Evolutionary conservation across 2,888 invertebrate species (phyloP), one percentile per base, ranked within the genome.

Genomic region (Drosophila paranaensis): DNA sequence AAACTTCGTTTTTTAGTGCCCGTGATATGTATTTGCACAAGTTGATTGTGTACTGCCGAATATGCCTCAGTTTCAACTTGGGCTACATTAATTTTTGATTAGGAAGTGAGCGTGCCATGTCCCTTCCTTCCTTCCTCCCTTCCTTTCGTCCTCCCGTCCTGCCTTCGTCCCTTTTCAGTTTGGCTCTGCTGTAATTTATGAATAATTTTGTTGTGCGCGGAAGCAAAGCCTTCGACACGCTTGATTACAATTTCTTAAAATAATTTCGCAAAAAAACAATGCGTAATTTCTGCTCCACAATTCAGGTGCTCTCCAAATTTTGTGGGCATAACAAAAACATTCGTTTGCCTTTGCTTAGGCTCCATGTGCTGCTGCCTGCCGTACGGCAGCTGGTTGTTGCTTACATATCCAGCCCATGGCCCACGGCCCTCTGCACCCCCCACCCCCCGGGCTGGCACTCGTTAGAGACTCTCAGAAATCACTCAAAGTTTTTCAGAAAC

Each of bases 401-500:
- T 79, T 79, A 65, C 63, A 66, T 67, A 45, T 50, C 16, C 40
- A 27, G 48, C 25, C 8, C 53, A 63, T 46, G 33, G 45, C 45
- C 37, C 20, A 13, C 57, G 27, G 14, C 53, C 42, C 14, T 20
- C 20, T 20, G 20, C 20, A 20, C 20, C 20, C 20, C 20, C 20
- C 20, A 20, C 20, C 20, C 20, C 2, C 20, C 20, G 20, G 69
- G 51, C 30, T 43, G 68, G 63, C 63, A 79, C 69, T 86, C 76
- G 77, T 83, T 74, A 77, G 77, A 84, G 69, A 86, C 86, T 87
- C 88, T 87, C 90, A 82, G 76, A 82, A 79, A 84, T 86, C 80
- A 83, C 82, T 83, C 80, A 83, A 88, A 88, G 82, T 88, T 82
- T 88, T 76, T 78, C 78, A 81, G 87, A 76, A 83, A 82, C 82